A percentile compares a stretch with the other conserved stretches of the same genome.
phyloP scores from a whole-genome alignment of 2,113 vertebrate genomes.

The Gila orcuttii region DNA sequence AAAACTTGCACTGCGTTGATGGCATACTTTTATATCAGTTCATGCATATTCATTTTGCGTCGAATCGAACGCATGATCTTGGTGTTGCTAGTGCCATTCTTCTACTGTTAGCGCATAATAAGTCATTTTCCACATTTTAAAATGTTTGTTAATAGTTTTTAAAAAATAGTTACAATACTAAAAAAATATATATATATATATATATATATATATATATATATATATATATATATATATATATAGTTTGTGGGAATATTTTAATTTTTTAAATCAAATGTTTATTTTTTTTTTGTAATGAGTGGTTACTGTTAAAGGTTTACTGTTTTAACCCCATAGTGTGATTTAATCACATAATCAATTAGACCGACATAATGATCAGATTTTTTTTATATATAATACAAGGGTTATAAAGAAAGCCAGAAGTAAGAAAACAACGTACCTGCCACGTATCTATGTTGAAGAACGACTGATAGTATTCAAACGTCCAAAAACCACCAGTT shows the following conservation, averaged over 20 bases:
- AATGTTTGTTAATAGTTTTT: too few relatives aligned
- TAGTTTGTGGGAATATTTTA: neutral
- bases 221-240: neutral
- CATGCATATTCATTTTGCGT: neutral
- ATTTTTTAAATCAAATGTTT: neutral
- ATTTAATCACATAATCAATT: neutral
- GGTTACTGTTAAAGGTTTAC: neutral
- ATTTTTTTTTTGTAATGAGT: neutral
- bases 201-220: too few relatives aligned
- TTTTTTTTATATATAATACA: neutral
- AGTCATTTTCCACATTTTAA: too few relatives aligned
- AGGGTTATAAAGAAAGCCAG: neutral
- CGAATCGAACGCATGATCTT: too few relatives aligned
- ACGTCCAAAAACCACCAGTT: slow-evolving; percentile 83
- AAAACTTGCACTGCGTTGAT: neutral
- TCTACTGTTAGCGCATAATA: too few relatives aligned
- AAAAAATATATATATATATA: neutral
- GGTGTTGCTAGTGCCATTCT: too few relatives aligned
- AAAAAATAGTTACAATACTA: neutral
- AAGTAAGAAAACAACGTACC: slow-evolving; percentile 67
- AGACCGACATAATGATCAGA: neutral
- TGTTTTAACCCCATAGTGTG: neutral
- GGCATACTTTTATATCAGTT: neutral
- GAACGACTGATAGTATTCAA: slow-evolving; percentile 86
- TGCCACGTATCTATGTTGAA: slow-evolving; percentile 86